Evolutionary conservation across 2,888 invertebrate species (phyloP), one percentile per base, ranked within the genome.

Genomic region (Drosophila meridionalis): DNA sequence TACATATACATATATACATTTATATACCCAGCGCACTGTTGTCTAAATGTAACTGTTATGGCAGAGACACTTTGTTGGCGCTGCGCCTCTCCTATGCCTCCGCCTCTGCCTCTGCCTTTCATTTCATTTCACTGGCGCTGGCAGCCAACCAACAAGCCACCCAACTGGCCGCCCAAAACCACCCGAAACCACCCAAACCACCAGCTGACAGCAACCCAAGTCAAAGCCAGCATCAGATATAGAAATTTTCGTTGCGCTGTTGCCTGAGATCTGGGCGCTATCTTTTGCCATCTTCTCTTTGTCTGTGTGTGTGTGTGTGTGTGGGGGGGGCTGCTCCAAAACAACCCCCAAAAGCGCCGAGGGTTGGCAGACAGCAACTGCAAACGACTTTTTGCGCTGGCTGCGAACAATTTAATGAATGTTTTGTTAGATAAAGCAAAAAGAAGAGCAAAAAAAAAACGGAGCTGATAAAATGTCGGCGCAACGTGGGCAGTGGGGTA

Each of bases 321-420:
- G 63, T 60, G 38, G 69, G 70, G 66, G 73, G 76, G 64, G 63
- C 83, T 81, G 82, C 84, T 79, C 85, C 80, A 80, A 86, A 89
- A 78, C 89, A 87, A 89, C 87, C 87, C 86, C 89, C 79, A 83
- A 84, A 84, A 73, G 72, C 56, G 61, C 70, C 69, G 71, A 76
- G 84, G 83, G 88, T 82, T 82, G 80, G 68, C 79, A 63, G 67
- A 48, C 69, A 65, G 57, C 55, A 65, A 64, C 67, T 69, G 71
- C 40, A 63, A 64, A 72, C 70, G 72, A 75, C 68, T 76, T 73
- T 80, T 78, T 68, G 74, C 74, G 59, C 66, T 74, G 70, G 62
- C 70, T 80, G 76, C 73, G 80, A 80, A 77, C 85, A 87, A 87
- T 87, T 87, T 89, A 87, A 87, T 87, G 90, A 87, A 87, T 89